These are phyloP conservation scores for Allolobophora icterica DNA, from an alignment of 2,888 invertebrate species.

Conservation along the genomic window DNA sequence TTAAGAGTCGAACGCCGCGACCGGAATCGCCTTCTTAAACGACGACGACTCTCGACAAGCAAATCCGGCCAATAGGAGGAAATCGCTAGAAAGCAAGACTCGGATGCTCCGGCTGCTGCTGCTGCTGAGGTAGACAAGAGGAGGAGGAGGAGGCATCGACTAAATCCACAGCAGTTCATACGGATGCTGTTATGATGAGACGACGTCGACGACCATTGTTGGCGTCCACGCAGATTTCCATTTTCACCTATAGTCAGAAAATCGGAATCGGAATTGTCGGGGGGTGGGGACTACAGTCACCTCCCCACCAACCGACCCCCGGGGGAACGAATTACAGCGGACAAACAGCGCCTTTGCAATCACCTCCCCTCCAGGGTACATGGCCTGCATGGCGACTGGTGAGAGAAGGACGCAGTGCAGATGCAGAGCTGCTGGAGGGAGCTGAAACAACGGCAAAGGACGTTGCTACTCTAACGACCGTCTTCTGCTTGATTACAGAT, in stretches of 20 bases:
- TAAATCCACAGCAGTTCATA: neutral
- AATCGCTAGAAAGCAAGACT: neutral
- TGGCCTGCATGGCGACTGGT: neutral
- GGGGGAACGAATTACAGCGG: neutral
- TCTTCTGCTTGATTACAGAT: neutral
- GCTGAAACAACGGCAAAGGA: neutral
- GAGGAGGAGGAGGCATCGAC: neutral
- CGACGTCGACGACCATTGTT: slow-evolving; percentile 3
- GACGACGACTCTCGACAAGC: neutral
- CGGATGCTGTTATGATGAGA: neutral
- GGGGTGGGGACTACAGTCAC: neutral
- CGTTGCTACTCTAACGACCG: neutral
- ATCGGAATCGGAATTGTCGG: neutral
- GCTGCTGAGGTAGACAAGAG: neutral
- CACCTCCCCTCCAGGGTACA: neutral
- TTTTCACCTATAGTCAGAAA: neutral
- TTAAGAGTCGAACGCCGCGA: neutral
- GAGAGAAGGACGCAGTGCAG: neutral
- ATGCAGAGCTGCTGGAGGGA: neutral
- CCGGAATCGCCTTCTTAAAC: slow-evolving; percentile 14
- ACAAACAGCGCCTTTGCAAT: neutral
- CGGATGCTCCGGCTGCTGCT: neutral
- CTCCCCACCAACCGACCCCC: neutral
- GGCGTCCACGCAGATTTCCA: neutral
- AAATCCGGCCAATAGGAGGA: neutral